A percentile compares a stretch with the other conserved stretches of the same genome.
Evolutionary conservation across 1,140 invertebrate species (phyloP).

Genomic region (Pogonomyrmex barbatus): DNA sequence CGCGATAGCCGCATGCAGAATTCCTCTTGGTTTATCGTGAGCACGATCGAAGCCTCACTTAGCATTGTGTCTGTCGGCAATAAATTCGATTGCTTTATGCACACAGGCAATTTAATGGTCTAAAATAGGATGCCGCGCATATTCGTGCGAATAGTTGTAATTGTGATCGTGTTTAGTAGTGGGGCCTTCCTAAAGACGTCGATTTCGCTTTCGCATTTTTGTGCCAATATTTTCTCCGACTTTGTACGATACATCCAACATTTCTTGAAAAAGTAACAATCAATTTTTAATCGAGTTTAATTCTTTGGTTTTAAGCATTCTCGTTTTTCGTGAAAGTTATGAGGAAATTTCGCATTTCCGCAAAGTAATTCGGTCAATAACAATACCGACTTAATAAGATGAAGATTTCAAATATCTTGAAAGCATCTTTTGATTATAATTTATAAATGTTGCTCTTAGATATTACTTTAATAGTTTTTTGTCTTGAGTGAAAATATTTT

Average conservation of each 20-base stretch:
- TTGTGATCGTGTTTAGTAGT: slow-evolving; percentile 3
- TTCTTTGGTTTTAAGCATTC: too few relatives aligned
- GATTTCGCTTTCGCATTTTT: not conserved
- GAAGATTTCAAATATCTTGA: not conserved
- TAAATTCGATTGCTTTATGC: slow-evolving; percentile 47
- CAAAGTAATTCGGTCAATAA: slow-evolving; percentile 8
- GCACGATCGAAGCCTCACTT: slow-evolving; percentile 37
- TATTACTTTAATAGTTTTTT: not conserved
- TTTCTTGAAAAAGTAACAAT: not conserved
- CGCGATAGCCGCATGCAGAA: slow-evolving; percentile 29
- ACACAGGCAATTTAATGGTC: slow-evolving; percentile 32
- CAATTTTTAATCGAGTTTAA: not conserved
- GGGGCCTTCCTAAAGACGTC: not conserved
- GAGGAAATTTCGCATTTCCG: slow-evolving; percentile 9
- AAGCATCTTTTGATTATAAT: slow-evolving; percentile 5
- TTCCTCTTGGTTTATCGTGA: slow-evolving; percentile 26
- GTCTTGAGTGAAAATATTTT: not conserved
- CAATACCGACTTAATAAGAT: not conserved
- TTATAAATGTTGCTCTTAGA: slow-evolving; percentile 5
- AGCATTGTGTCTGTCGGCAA: slow-evolving; percentile 23
- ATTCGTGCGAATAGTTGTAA: slow-evolving; percentile 24
- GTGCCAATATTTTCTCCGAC: not conserved
- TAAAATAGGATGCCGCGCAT: slow-evolving; percentile 35
- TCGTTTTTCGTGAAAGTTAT: not conserved
- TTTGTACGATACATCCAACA: not conserved